Base-by-base conservation (phyloP, 2,888 invertebrate genomes). In the Lepidochitona cinerea region DNA sequence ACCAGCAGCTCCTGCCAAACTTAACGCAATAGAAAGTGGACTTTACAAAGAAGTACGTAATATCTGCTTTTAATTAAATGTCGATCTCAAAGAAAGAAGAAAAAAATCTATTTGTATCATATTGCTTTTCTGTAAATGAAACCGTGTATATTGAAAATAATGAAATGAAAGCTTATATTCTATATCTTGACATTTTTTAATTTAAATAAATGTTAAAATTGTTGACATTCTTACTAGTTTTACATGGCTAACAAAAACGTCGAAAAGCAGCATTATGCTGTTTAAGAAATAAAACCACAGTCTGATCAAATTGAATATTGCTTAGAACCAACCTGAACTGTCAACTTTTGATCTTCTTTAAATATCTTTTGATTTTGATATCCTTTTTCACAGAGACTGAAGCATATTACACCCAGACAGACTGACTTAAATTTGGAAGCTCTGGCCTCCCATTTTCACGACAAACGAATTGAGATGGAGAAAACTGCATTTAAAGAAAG, bases 401-500 rank as follows among this genome's bases (percentile, higher is more conserved):
- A 89, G 76, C 88, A 88, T 78, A 77, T 84, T 35, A 90, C 89
- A n/a, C 90, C 90, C n/a, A 80, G 90, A 36, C 90, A 90, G 80
- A 86, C 88, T 5, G 90, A 90, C 75, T 75, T 89, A 37, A 88
- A 90, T 74, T 80, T 90, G 18, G 85, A 89, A 35, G 84, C 85
- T 7, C 82, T 90, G 23, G 83, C 87, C 4, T 77, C 78, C 5
- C 82, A 84, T 37, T 90, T 89, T 74, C 89, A 90, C 70, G 85
- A 89, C 74, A 88, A 89, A 72, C 89, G 88, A 75, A 84, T 87
- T n/a, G 79, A 83, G 67, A 84, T 88, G 86, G 90, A 90, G 77
- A 81, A 87, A 70, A 84, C 81, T 5, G 89, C 89, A 5, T 89
- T 90, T 76, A 83, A 82, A 70, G 85, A 89, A 52, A 78, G 88